These are phyloP conservation scores for Podarcis muralis DNA, from an alignment of 2,113 vertebrate genomes.

Conservation along the genomic window DNA sequence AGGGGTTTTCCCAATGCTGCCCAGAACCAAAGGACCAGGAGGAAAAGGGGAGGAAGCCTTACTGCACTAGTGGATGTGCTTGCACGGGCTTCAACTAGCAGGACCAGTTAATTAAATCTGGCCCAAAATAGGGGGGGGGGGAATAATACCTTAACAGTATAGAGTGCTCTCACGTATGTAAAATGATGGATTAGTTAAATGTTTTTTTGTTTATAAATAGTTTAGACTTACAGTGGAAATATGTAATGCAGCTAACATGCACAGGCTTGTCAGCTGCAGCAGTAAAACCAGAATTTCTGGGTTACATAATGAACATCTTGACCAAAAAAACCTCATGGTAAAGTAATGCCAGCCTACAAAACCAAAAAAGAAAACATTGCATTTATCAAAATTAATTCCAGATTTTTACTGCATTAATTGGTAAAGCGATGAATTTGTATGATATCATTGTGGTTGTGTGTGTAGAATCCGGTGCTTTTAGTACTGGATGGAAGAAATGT, in stretches of 20 bases:
- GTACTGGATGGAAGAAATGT: neutral
- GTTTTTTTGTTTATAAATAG: neutral
- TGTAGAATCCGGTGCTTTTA: neutral
- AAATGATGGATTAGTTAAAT: neutral
- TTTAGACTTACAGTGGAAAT: neutral
- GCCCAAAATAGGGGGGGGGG: too few species aligned
- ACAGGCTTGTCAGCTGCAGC: constrained; percentile 9
- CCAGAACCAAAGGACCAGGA: too few species aligned
- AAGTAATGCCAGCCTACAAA: neutral
- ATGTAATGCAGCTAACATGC: neutral
- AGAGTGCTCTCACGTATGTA: neutral
- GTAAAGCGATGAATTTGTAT: neutral
- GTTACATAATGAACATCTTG: constrained; percentile 1
- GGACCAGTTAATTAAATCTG: too few species aligned
- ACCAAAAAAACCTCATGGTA: neutral
- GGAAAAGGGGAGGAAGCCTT: too few species aligned
- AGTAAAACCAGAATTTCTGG: neutral
- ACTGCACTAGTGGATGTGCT: too few species aligned
- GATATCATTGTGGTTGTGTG: neutral
- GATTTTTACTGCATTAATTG: neutral
- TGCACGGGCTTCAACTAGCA: too few species aligned
- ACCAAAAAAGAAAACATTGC: neutral
- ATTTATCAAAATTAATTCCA: constrained; percentile 5
- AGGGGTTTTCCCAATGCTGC: too few species aligned
- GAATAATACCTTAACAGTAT: neutral